Base-by-base conservation (phyloP, 2,113 vertebrate species). In the Oriolus oriolus region DNA sequence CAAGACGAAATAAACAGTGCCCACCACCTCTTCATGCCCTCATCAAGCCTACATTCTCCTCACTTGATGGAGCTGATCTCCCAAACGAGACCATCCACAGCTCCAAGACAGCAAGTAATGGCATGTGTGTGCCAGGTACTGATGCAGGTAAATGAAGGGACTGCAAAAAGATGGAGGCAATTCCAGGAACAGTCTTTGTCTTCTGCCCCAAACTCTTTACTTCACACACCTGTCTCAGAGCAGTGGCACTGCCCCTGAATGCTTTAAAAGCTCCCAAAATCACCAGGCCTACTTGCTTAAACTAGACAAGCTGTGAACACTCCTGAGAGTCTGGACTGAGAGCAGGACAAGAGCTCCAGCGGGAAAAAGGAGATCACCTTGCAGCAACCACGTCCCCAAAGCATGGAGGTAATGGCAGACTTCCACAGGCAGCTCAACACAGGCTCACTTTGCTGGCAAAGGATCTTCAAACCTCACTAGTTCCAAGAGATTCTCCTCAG, bases 381-480 rank as follows among this genome's bases (percentile, higher is more conserved):
- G 68, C 91, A 44, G 56, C 82, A 88, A 59, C 42, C 75, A 74
- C 0, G 0, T 75, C 90, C 79, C 80, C 86, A 94, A 84, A 90
- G 73, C 41, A 28, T 10, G 60, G 44, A 93, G 83, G 45, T 64
- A 69, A 57, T 7, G 20, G 71, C 1, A 74, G 82, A 47, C 11
- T 80, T 93, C 93, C 82, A 84, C 22, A 80, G 63, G 78, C 78
- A 91, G 79, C 71, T 94, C 83, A 91, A 76, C 31, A 83, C 45
- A 52, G 57, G 31, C 42, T 89, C 35, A 83, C 21, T 93, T 30
- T 47, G 83, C 56, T 45, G 59, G 66, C 18, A 93, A 91, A 82
- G 68, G 68, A 82, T 91, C 90, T 92, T 93, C 95, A 90, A 39
- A 90, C 64, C 97, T 88, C 53, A 71, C 84, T 64, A 95, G 71